phyloP scores from a whole-genome alignment of 2,113 vertebrate genomes.

The Tapirus terrestris region DNA sequence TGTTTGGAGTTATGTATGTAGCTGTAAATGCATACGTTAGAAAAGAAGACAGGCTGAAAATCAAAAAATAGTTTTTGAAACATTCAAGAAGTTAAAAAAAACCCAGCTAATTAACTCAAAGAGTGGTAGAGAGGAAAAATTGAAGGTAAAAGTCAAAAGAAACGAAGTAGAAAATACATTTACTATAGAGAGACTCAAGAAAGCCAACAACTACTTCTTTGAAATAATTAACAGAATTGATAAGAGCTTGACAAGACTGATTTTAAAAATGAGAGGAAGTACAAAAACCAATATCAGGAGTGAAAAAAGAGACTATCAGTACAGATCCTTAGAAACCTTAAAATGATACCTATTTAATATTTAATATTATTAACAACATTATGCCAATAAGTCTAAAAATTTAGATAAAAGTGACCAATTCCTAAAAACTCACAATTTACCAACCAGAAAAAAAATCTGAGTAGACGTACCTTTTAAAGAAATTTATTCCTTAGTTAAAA shows the following conservation, averaged over 20 bases:
- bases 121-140: not conserved
- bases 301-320: not conserved
- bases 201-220: too few relatives aligned
- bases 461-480: not conserved
- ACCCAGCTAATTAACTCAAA: not conserved
- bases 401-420: not conserved
- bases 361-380: not conserved
- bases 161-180: not conserved
- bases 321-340: not conserved
- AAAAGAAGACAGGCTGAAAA: not conserved
- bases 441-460: not conserved
- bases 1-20: not conserved
- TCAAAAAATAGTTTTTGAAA: not conserved
- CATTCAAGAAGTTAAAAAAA: not conserved
- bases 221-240: too few relatives aligned
- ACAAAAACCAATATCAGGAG: not conserved
- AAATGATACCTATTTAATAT: not conserved
- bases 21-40: not conserved
- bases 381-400: not conserved
- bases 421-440: not conserved
- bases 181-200: not conserved
- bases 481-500: not conserved
- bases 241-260: not conserved
- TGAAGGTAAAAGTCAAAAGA: not conserved
- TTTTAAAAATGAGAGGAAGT: not conserved